Conservation (phyloP, 2,888 invertebrate genomes). For the Serripes groenlandicus region DNA sequence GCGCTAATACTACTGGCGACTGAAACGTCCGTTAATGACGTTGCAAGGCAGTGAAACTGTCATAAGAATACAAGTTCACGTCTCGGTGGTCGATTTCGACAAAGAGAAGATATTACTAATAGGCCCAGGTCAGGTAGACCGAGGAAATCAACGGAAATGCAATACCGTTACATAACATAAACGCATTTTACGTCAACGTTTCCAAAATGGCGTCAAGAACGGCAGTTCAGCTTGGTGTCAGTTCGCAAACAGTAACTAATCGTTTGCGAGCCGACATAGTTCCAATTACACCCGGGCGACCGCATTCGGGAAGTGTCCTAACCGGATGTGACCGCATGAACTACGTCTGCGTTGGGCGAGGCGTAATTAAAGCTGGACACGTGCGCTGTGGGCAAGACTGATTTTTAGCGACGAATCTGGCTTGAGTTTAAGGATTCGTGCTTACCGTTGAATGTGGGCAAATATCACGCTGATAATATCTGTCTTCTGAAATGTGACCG, state of each 20-base stretch:
- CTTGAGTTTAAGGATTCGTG: background rate
- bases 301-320: background rate
- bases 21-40: conserved; percentile 12
- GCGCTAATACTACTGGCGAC: conserved; percentile 11
- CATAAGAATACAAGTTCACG: conserved; percentile 14
- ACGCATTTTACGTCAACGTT: conserved; percentile 13
- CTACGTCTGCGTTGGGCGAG: background rate
- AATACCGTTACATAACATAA: background rate
- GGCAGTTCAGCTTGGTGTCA: conserved; percentile 18
- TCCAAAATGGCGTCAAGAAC: conserved; percentile 17
- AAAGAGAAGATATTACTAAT: conserved; percentile 6
- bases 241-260: background rate
- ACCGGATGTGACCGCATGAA: background rate
- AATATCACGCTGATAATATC: background rate
- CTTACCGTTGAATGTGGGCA: background rate
- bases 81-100: conserved; percentile 1
- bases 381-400: background rate
- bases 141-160: background rate
- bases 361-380: background rate
- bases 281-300: background rate
- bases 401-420: background rate
- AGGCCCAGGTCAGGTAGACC: background rate
- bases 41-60: conserved; percentile 15
- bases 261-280: background rate
- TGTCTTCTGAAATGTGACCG: background rate